phyloP scores from a whole-genome alignment of 2,888 invertebrate genomes.

The Caenorhabditis doughertyi region DNA sequence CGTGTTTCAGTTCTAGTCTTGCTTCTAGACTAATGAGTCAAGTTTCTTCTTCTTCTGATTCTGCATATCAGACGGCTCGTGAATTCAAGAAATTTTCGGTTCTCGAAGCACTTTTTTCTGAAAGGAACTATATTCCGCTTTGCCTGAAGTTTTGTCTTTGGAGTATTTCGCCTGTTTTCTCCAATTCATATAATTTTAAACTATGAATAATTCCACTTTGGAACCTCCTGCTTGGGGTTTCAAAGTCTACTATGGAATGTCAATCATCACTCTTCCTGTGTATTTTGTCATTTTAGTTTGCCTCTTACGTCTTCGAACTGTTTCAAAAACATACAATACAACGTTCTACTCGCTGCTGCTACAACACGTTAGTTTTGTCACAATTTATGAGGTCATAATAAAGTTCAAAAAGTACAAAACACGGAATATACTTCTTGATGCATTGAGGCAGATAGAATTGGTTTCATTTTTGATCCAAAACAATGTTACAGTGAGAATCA shows the following conservation, averaged over 20 bases:
- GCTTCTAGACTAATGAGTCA: constrained; percentile 17
- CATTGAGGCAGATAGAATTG: neutral
- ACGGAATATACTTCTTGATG: neutral
- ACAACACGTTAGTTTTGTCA: constrained; percentile 54
- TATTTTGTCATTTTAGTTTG: constrained; percentile 32
- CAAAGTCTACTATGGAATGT: constrained; percentile 28
- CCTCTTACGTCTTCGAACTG: constrained; percentile 14
- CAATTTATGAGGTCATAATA: no score
- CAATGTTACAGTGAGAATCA: neutral
- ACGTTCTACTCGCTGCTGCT: constrained; percentile 41
- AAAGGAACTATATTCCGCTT: neutral
- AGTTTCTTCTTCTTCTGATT: neutral
- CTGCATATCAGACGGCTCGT: neutral
- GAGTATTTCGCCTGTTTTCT: no score
- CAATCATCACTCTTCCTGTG: constrained; percentile 23
- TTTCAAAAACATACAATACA: constrained; percentile 21
- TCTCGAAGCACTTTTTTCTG: neutral
- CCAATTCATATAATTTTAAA: neutral
- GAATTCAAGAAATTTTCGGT: neutral
- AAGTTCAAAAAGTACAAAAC: neutral
- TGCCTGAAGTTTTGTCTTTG: no score
- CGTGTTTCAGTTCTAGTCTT: neutral
- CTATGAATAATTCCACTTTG: constrained; percentile 1
- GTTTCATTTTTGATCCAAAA: neutral
- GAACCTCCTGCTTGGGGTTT: constrained; percentile 36